Conservation (phyloP, 2,888 invertebrate species). For the Scelioninae gen. 1 region DNA sequence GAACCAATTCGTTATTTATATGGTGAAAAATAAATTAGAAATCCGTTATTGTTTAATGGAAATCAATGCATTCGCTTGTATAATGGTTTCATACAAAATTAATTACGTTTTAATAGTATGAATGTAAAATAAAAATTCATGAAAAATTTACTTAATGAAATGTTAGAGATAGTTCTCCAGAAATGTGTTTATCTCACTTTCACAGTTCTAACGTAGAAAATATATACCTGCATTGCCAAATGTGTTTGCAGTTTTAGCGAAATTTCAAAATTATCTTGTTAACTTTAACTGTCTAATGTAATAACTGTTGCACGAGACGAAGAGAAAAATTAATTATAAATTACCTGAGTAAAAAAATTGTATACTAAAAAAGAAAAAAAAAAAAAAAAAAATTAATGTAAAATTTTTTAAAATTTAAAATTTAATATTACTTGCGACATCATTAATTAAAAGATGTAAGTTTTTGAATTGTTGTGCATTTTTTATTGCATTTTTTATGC, state of each 20-base stretch:
- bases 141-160: conserved; percentile 1
- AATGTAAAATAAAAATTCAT: conserved; percentile 7
- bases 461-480: too few relatives aligned
- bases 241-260: background rate
- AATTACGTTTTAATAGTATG: conserved; percentile 23
- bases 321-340: too few relatives aligned
- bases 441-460: too few relatives aligned
- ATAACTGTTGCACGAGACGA: background rate
- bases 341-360: too few relatives aligned
- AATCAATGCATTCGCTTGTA: conserved; percentile 20
- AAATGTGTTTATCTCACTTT: conserved; percentile 17
- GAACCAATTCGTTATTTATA: background rate
- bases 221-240: conserved; percentile 13
- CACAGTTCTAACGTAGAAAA: background rate
- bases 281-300: background rate
- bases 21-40: conserved; percentile 32
- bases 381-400: too few relatives aligned
- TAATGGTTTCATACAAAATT: conserved; percentile 25
- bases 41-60: conserved; percentile 29
- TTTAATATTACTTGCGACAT: too few relatives aligned
- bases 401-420: too few relatives aligned
- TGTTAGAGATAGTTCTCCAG: conserved; percentile 3
- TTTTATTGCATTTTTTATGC: too few relatives aligned
- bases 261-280: background rate
- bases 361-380: background rate